Conservation (phyloP, 1,140 invertebrate genomes). For the Drosophila neocordata region DNA sequence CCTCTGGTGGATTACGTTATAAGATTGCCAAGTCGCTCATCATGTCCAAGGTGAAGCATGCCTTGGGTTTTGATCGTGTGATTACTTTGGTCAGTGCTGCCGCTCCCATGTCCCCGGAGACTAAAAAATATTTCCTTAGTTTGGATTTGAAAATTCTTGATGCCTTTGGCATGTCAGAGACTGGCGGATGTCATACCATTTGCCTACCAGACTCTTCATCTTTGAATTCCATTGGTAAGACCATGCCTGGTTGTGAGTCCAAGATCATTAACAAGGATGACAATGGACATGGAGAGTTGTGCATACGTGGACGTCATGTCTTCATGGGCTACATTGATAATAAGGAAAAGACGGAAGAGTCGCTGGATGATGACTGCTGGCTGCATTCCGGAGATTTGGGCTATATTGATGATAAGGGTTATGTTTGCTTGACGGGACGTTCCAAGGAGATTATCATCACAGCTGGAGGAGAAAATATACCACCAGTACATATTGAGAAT, state of each 20-base stretch:
- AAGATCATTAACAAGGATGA: slow-evolving; percentile 88
- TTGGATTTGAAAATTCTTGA: slow-evolving; percentile 93
- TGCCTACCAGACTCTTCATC: slow-evolving; percentile 84
- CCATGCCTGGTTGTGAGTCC: slow-evolving; percentile 87
- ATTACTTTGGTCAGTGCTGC: slow-evolving; percentile 89
- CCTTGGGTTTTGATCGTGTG: slow-evolving; percentile 90
- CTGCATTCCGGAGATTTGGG: slow-evolving; percentile 93
- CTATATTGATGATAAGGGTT: slow-evolving; percentile 88
- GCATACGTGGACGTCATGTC: slow-evolving; percentile 91
- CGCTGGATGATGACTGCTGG: slow-evolving; percentile 88
- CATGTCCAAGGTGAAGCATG: slow-evolving; percentile 88
- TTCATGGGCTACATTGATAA: slow-evolving; percentile 95
- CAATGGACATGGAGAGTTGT: slow-evolving; percentile 92
- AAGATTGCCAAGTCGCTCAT: slow-evolving; percentile 81
- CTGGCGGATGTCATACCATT: slow-evolving; percentile 89
- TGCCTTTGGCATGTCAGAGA: slow-evolving; percentile 94
- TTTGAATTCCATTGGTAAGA: slow-evolving; percentile 87
- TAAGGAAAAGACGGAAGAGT: slow-evolving; percentile 89
- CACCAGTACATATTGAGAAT: slow-evolving; percentile 94
- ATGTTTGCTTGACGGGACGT: slow-evolving; percentile 93
- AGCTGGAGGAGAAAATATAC: slow-evolving; percentile 96
- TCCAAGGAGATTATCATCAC: slow-evolving; percentile 96
- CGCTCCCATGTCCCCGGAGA: slow-evolving; percentile 92
- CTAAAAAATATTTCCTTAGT: slow-evolving; percentile 94
- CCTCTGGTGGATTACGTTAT: slow-evolving; percentile 72